Conservation (phyloP, 2,888 invertebrate species). For the Limnephilus lunatus region DNA sequence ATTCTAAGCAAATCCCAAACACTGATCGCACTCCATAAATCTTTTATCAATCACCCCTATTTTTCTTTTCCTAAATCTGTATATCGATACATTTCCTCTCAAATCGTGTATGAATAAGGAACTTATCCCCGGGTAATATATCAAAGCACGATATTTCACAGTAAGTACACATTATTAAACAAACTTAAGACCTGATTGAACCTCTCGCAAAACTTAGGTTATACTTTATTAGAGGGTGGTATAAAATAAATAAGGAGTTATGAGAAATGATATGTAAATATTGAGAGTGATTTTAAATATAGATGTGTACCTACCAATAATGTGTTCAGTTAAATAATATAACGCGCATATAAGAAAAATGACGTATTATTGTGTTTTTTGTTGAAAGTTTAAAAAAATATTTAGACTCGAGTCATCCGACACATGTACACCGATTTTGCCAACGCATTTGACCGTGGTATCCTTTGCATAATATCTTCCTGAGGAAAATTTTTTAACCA, state of each 20-base stretch:
- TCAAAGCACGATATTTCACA: not conserved
- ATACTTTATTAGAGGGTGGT: not conserved
- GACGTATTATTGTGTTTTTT: not conserved
- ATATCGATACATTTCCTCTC: not conserved
- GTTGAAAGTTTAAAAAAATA: not conserved
- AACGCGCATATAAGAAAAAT: not conserved
- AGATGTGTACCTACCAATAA: not conserved
- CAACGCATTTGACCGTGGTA: too few species aligned
- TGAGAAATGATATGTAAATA: not conserved
- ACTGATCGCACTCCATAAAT: not conserved
- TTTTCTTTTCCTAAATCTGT: not conserved
- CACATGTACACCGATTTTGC: too few species aligned
- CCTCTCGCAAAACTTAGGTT: not conserved
- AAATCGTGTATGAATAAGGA: not conserved
- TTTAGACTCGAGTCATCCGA: too few species aligned
- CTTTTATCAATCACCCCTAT: not conserved
- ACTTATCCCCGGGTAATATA: constrained; percentile 2
- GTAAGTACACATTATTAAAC: not conserved
- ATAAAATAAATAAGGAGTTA: not conserved
- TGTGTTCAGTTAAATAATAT: not conserved
- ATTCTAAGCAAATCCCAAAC: not conserved
- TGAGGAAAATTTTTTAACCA: too few species aligned
- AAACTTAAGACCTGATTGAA: not conserved
- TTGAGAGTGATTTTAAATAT: not conserved
- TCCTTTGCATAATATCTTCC: too few species aligned